Evolutionary conservation across 2,797 vertebrate species (phyloP), one percentile per base, ranked within the genome.

Genomic region (Psittacula echo): DNA sequence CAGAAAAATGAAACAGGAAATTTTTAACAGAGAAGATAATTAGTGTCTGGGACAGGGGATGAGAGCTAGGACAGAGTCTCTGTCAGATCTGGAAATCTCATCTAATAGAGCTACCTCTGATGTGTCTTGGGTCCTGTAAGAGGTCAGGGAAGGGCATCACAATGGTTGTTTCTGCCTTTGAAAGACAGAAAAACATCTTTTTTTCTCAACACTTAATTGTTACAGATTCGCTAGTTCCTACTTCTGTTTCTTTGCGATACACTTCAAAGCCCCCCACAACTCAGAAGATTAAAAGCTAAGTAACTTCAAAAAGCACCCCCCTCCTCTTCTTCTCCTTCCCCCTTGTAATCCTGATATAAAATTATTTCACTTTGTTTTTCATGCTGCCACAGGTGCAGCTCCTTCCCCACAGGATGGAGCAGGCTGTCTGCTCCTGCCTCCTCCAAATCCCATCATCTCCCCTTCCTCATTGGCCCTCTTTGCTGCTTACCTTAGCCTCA

Each of bases 11-110:
- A 73, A 81, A 73, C 7, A 27, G 45, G 21, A 56, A 9, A n/a
- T 67, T 71, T 87, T 95, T 76, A 82, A 44, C 20, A 61, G 42
- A 54, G n/a, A 62, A 73, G 27, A 13, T 56, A 68, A 84, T 78
- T 78, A 86, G 50, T 11, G 26, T 62, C 62, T 73, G 48, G 21
- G 39, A 64, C 56, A 87, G 17, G 51, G 26, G 13, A 34, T 37
- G 17, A 89, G 4, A 51, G 21, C 58, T 75, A 23, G 17, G n/a
- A 26, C 34, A 39, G 27, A 29, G 51, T 47, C 70, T 88, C 73
- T 77, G 21, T 74, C 83, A 87, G 53, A 44, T 32, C 4, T 48
- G 15, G 23, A 86, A 83, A 70, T 47, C n/a, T 8, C 8, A 41
- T 72, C 41, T 53, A 90, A 64, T 41, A 42, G 18, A 74, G 45